Percentiles rank a stretch among this genome's conserved stretches.
Conservation (phyloP, 1,140 invertebrate genomes). For the Psilanteris sp. region DNA sequence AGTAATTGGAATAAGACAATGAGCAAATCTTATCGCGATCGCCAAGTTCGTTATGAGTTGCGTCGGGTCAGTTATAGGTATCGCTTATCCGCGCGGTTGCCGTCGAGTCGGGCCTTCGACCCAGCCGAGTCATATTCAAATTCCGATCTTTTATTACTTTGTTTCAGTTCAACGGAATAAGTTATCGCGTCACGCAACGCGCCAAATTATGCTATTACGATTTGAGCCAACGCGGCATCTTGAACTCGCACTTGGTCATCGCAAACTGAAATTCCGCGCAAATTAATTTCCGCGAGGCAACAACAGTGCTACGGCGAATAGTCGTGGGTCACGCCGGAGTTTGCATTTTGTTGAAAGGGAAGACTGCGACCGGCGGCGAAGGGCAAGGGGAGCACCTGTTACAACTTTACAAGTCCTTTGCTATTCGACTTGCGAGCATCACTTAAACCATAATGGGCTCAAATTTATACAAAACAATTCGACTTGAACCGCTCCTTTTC, state of each 20-base stretch:
- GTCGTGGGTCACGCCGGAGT: constrained; percentile 16
- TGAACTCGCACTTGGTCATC: constrained; percentile 11
- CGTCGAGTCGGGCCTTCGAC: no score
- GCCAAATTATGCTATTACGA: no score
- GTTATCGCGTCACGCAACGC: no score
- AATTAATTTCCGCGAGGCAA: constrained; percentile 52
- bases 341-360: constrained; percentile 24
- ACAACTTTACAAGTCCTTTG: constrained; percentile 64
- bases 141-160: no score
- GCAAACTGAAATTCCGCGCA: constrained; percentile 36
- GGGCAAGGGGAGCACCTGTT: constrained; percentile 69
- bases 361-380: constrained; percentile 9
- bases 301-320: constrained; percentile 10
- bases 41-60: constrained; percentile 52
- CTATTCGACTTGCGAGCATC: constrained; percentile 45
- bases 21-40: constrained; percentile 13
- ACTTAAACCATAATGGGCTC: constrained; percentile 61
- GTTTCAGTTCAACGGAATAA: no score
- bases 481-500: constrained; percentile 11
- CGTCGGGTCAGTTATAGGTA: constrained; percentile 70
- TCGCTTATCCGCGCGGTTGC: no score
- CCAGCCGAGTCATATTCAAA: no score
- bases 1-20: constrained; percentile 17
- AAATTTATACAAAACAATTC: constrained; percentile 40
- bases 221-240: constrained; percentile 2